Base-by-base conservation (phyloP, 2,113 vertebrate genomes). In the Scophthalmus maximus region DNA sequence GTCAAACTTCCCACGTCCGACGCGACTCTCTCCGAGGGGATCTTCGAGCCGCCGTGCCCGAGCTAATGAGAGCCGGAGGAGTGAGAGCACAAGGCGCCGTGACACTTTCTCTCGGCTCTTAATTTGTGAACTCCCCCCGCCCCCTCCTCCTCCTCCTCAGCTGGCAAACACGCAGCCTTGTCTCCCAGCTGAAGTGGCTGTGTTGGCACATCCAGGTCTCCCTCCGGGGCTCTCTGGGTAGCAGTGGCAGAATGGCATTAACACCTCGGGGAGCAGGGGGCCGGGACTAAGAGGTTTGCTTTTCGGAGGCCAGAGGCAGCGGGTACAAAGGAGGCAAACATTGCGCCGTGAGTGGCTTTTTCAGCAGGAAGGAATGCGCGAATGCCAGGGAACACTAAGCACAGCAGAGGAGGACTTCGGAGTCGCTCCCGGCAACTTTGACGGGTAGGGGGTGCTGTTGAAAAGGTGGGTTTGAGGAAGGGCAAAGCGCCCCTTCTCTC, bases 71-170 rank as follows among this genome's bases (percentile, higher is more conserved):
- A 76, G 64, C 61, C 71, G 69, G 69, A 78, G 80, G 56, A 74
- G 72, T 26, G 67, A 51, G 77, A 66, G 83, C 84, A 88, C 84
- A 79, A n/a, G 77, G 73, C 20, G 4, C 62, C 78, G 73, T 78
- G 77, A 81, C 85, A 68, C 68, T 55, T 73, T 80, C 63, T 76
- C 73, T 51, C 6, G 15, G 71, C 79, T 85, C 68, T 85, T 87
- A 67, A 88, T 91, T 86, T 92, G 79, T 73, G 82, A 88, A 86
- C 83, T 80, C 84, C 70, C 73, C 60, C n/a, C n/a, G n/a, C n/a
- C n/a, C n/a, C n/a, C n/a, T n/a, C n/a, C n/a, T n/a, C n/a, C n/a
- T n/a, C n/a, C n/a, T n/a, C 20, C 69, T 57, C 67, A n/a, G 77
- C 77, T 57, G 72, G 71, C 67, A 75, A 73, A 74, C 79, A 52